Base-by-base conservation (phyloP, 2,113 vertebrate genomes). In the Apaloderma vittatum region DNA sequence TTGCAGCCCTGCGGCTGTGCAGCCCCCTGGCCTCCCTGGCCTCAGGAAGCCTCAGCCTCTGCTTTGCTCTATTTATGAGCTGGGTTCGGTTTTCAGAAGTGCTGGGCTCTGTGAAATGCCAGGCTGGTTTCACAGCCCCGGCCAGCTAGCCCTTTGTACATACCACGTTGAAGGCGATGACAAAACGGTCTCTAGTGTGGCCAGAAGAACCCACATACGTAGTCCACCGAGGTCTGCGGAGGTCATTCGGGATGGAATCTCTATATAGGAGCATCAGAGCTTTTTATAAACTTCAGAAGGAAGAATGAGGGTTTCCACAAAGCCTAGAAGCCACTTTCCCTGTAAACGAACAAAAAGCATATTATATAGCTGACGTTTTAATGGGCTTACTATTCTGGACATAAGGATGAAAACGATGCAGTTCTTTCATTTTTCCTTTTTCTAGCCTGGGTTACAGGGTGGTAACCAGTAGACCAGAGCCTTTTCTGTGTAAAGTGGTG, bases 281-380 rank as follows among this genome's bases (percentile, higher is more conserved):
- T 84, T 94, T 97, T 93, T 93, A 83, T 93, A 88, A 86, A 90
- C 71, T 73, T 92, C 61, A 90, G 90, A 96, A 93, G 82, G 78
- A 95, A 93, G 82, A 80, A 93, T 49, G 8, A 86, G 77, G 21
- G 26, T 84, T 95, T 94, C 90, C 86, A 90, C 86, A 95, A 90
- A 90, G 82, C 40, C 22, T 63, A 58, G 72, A 94, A 91, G 55
- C 68, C 58, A 32, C 68, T 91, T 92, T 67, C 68, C 88, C 83
- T 65, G 65, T 82, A 55, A 86, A 48, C 49, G 80, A 94, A 74
- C 67, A 83, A 54, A 54, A 92, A 84, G 27, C 77, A 16, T 71
- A 92, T 90, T 96, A 83, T 91, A 76, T 43, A 76, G 63, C 48
- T 57, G 72, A 86, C 68, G 71, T 86, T 75, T 94, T 61, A 72